These are phyloP conservation scores for Cryptomyrus ogoouensis DNA, from an alignment of 2,113 vertebrate genomes.

Conservation along the genomic window DNA sequence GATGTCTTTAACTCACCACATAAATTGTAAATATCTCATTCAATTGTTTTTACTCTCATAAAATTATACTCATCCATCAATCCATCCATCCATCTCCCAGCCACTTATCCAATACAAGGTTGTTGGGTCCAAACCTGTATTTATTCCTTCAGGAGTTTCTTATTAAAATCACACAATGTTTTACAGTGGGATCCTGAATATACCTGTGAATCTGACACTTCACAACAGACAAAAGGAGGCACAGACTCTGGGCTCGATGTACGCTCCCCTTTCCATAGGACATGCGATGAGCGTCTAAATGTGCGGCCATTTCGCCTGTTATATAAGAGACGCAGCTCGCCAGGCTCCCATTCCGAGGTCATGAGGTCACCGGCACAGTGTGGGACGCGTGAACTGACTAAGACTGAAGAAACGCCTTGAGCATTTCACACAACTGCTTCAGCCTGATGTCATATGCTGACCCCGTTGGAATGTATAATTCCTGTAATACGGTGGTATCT, in stretches of 20 bases:
- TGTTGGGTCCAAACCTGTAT: background rate
- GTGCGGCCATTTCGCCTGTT: background rate
- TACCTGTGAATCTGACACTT: background rate
- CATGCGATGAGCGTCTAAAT: background rate
- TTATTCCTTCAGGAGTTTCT: background rate
- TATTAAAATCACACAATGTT: background rate
- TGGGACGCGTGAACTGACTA: background rate
- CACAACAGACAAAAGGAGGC: background rate
- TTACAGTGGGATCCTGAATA: background rate
- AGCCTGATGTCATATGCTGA: background rate
- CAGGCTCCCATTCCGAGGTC: background rate
- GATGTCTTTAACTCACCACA: background rate
- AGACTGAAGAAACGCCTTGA: conserved; percentile 22
- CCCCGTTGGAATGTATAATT: background rate
- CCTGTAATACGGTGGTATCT: background rate
- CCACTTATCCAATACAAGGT: background rate
- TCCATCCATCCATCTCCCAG: background rate
- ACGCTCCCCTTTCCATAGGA: background rate
- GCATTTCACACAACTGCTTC: conserved; percentile 5
- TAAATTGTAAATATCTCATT: background rate
- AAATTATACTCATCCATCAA: background rate
- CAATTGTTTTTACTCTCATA: background rate
- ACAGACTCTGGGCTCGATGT: background rate
- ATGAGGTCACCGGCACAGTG: background rate
- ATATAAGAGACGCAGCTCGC: background rate